These are phyloP conservation scores for Theocolax elegans DNA, from an alignment of 1,140 invertebrate species.

Conservation along the genomic window DNA sequence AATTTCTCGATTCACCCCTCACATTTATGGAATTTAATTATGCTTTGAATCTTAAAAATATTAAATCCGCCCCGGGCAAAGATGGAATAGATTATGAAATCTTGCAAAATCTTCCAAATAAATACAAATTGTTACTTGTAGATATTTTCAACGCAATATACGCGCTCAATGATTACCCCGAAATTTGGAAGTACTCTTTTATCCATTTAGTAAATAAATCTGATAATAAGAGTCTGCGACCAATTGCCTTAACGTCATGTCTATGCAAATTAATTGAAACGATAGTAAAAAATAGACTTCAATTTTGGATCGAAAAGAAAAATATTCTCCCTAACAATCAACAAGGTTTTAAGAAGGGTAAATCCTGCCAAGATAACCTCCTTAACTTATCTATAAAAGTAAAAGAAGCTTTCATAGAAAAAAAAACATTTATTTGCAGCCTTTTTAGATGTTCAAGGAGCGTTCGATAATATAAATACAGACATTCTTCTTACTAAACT, in stretches of 20 bases:
- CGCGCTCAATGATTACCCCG: constrained; percentile 2
- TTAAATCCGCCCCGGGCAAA: background rate
- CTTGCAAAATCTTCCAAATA: background rate
- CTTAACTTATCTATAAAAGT: background rate
- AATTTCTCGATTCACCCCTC: background rate
- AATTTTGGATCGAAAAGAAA: constrained; percentile 10
- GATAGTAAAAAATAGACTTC: background rate
- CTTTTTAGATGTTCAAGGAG: constrained; percentile 5
- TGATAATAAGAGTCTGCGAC: constrained; percentile 30
- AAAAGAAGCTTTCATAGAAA: background rate
- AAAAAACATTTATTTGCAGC: background rate
- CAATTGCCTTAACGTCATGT: constrained; percentile 37
- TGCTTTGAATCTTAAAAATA: background rate
- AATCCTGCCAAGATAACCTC: background rate
- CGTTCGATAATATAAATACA: constrained; percentile 10
- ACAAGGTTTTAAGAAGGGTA: constrained; percentile 4
- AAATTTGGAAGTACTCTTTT: constrained; percentile 28
- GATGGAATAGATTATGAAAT: background rate
- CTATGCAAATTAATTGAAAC: background rate
- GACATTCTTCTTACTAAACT: background rate
- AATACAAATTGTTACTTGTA: constrained; percentile 9
- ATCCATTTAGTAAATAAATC: constrained; percentile 34
- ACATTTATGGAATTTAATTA: constrained; percentile 3
- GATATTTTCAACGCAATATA: constrained; percentile 38
- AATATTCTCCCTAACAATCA: background rate